Evolutionary conservation across 2,113 vertebrate genomes (phyloP), one percentile per base, ranked within the genome.

Genomic region (Oostethus manadensis): DNA sequence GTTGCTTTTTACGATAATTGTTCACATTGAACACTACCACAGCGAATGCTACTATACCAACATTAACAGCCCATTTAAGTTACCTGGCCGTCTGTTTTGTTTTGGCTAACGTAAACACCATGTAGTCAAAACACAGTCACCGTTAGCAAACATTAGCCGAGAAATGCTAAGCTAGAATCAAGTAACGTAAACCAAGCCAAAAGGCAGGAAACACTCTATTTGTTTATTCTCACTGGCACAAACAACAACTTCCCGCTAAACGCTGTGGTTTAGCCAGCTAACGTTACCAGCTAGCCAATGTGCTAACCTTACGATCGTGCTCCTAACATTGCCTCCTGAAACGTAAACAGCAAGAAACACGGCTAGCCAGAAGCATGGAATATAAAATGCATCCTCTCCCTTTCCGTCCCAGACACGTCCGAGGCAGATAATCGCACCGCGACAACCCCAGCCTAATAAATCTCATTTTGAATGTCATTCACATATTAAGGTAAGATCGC

Each of bases 71-170:
- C 21, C 18, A 14, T 13, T 21, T 20, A 64, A 55, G 56, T 26
- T 70, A 62, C 64, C 59, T 69, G 46, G 3, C 35, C n/a, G 57
- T 49, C 59, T 72, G 66, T 64, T 62, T 45, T 45, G 50, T 68
- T n/a, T n/a, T 64, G 71, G 78, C 78, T 80, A 86, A 85, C 65
- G 71, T 84, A 84, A 86, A 88, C 78, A 86, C 51, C 70, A 77
- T 85, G 72, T 73, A 75, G 78, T 82, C 77, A 81, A 81, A 83
- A 81, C 77, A 78, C 67, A 79, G 77, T 66, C 69, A 64, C 69
- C 58, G 81, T 82, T 87, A 82, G 82, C 85, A 84, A 86, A 82
- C 84, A 86, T 80, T 84, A 81, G 79, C 83, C 10, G 26, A 17
- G 47, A 49, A 13, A 13, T 16, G 70, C 78, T 76, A 77, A 54